Conservation (phyloP, 2,888 invertebrate species). For the Parasteatoda lunata region DNA sequence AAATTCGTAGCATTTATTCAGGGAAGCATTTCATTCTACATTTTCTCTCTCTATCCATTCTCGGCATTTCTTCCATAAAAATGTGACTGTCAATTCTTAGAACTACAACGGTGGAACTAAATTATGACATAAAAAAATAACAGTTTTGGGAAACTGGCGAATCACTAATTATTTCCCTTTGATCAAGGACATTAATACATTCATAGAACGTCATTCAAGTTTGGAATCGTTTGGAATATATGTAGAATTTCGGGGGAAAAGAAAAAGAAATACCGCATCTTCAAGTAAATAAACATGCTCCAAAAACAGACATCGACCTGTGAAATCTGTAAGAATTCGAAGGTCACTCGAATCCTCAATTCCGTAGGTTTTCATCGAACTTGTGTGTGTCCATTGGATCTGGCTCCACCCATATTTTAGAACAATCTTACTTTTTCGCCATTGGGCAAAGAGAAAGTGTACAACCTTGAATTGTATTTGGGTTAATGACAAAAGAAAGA, state of each 20-base stretch:
- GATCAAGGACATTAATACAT: not conserved
- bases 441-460: constrained; percentile 36
- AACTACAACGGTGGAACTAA: not conserved
- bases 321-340: constrained; percentile 12
- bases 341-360: constrained; percentile 16
- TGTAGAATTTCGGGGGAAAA: not conserved
- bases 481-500: constrained; percentile 66
- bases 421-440: constrained; percentile 24
- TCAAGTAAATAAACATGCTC: constrained; percentile 34
- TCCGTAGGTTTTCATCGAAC: constrained; percentile 1
- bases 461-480: constrained; percentile 49
- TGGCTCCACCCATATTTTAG: constrained; percentile 47
- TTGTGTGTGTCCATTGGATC: constrained; percentile 18
- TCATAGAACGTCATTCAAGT: not conserved
- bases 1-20: not conserved
- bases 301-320: constrained; percentile 8
- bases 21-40: not conserved
- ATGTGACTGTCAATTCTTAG: not conserved
- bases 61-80: not conserved
- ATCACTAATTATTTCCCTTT: not conserved
- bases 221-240: not conserved
- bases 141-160: not conserved
- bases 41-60: not conserved
- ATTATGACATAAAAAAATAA: not conserved
- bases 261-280: constrained; percentile 24